These are phyloP conservation scores for Physeter macrocephalus DNA, from an alignment of 2,113 vertebrate species.

Conservation along the genomic window DNA sequence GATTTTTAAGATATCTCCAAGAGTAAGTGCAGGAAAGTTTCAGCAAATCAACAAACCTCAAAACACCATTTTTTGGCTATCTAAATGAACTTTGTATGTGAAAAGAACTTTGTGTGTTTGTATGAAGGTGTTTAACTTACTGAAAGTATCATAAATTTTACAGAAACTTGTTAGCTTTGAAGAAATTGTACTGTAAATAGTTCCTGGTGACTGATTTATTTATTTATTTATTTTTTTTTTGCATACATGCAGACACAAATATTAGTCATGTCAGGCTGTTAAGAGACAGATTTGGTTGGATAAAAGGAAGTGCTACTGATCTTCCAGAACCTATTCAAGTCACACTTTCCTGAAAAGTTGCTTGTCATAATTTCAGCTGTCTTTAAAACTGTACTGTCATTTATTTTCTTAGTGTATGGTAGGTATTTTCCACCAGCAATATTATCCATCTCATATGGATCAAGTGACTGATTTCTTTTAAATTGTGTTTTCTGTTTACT, in stretches of 20 bases:
- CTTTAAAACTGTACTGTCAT: neutral
- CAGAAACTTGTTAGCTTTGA: neutral
- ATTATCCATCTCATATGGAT: neutral
- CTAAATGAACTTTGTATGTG: neutral
- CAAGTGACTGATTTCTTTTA: neutral
- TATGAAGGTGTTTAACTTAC: neutral
- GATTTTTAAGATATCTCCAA: neutral
- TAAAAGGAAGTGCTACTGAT: neutral
- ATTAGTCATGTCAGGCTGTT: neutral
- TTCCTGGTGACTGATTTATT: neutral
- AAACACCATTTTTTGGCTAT: neutral
- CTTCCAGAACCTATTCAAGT: neutral
- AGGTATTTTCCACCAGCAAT: neutral
- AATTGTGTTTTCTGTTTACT: neutral
- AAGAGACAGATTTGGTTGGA: neutral
- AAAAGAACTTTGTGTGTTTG: neutral
- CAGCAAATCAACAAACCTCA: neutral
- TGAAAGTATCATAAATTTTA: neutral
- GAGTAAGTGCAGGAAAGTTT: neutral
- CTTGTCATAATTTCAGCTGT: neutral
- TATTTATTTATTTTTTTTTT: neutral
- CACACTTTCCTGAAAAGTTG: neutral
- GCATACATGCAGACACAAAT: neutral
- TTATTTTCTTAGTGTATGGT: neutral
- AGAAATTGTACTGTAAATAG: neutral